Percentiles rank a stretch among this genome's conserved stretches.
These are phyloP conservation scores for Drosophila histrio DNA, from an alignment of 2,888 invertebrate genomes.

Conservation along the genomic window DNA sequence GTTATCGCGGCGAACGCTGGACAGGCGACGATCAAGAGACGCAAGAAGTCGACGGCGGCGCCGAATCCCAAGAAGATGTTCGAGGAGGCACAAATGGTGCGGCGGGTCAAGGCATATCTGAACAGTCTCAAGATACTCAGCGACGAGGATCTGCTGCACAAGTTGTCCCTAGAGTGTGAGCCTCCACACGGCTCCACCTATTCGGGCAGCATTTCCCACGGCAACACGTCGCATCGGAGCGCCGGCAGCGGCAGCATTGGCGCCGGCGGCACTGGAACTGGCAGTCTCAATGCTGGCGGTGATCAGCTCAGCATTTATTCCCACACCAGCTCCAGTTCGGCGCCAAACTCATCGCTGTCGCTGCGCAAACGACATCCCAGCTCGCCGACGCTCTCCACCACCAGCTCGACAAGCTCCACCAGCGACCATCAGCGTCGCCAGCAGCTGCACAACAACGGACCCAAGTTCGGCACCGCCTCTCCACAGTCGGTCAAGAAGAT, in stretches of 20 bases:
- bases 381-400: constrained; percentile 96
- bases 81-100: constrained; percentile 99
- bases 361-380: constrained; percentile 93
- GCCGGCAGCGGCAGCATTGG: constrained; percentile 69
- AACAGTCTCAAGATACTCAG: constrained; percentile 93
- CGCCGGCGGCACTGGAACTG: constrained; percentile 75
- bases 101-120: constrained; percentile 97
- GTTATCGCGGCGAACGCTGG: constrained; percentile 85
- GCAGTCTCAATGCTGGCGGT: constrained; percentile 71
- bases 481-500: constrained; percentile 98
- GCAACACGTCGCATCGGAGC: constrained; percentile 66
- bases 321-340: constrained; percentile 84
- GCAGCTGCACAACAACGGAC: constrained; percentile 83
- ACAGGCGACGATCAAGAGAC: constrained; percentile 93
- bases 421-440: constrained; percentile 80
- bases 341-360: constrained; percentile 85
- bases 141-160: constrained; percentile 95
- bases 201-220: constrained; percentile 72
- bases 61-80: constrained; percentile 99
- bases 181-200: constrained; percentile 84
- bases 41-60: constrained; percentile 94
- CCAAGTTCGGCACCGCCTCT: constrained; percentile 93
- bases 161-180: constrained; percentile 96
- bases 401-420: constrained; percentile 95
- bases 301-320: constrained; percentile 85